Percentiles rank a stretch among this genome's conserved stretches.
Conservation (phyloP, 2,113 vertebrate genomes). For the Archocentrus centrarchus region DNA sequence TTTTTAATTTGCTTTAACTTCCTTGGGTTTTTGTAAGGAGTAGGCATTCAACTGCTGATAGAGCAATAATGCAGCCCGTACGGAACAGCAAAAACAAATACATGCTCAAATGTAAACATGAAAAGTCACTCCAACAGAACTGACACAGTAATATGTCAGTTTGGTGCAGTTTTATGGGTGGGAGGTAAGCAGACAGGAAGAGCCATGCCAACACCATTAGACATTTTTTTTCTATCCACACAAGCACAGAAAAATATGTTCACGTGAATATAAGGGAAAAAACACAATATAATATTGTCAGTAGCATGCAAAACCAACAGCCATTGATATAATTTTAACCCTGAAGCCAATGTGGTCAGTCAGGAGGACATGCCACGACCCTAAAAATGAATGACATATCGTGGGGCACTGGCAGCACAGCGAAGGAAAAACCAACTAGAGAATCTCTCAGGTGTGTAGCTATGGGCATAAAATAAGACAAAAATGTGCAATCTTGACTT, state of each 20-base stretch:
- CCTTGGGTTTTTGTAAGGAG: slow-evolving; percentile 10
- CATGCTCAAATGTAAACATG: not conserved
- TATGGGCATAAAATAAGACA: not conserved
- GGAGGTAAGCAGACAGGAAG: not conserved
- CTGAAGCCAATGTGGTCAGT: not conserved
- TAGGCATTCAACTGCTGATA: slow-evolving; percentile 25
- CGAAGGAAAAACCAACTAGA: not conserved
- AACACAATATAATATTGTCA: too few relatives aligned
- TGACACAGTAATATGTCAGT: not conserved
- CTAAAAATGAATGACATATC: not conserved
- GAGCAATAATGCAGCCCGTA: slow-evolving; percentile 21
- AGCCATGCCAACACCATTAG: not conserved
- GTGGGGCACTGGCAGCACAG: not conserved
- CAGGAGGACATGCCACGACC: not conserved
- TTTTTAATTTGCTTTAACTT: slow-evolving; percentile 15
- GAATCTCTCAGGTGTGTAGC: not conserved
- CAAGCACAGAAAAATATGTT: not conserved
- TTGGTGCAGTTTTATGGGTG: not conserved
- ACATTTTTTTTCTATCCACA: not conserved
- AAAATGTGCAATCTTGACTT: not conserved
- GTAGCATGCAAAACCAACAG: not conserved
- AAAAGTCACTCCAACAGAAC: not conserved
- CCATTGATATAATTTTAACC: not conserved
- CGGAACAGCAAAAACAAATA: slow-evolving; percentile 9
- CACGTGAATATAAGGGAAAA: not conserved